Conservation (phyloP, 2,797 vertebrate genomes). For the Gymnothorax javanicus region DNA sequence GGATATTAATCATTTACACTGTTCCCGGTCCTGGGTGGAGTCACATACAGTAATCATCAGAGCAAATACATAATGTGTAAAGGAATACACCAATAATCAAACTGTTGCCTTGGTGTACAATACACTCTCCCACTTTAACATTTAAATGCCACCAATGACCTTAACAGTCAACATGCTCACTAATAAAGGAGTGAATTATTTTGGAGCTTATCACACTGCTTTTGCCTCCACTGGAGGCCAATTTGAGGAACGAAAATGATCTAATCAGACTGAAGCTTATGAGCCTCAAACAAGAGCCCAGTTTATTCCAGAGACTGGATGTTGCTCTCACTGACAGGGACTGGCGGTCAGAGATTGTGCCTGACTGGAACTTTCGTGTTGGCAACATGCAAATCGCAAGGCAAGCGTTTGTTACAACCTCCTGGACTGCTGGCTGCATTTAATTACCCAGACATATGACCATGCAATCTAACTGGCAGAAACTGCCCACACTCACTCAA, state of each 20-base stretch:
- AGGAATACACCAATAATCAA: neutral
- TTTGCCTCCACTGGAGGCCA: neutral
- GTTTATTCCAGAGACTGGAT: neutral
- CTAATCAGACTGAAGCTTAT: neutral
- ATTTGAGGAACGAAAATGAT: neutral
- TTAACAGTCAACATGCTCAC: neutral
- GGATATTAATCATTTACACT: slow-evolving; percentile 8
- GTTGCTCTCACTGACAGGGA: neutral
- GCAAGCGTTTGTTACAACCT: slow-evolving; percentile 46
- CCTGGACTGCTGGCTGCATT: slow-evolving; percentile 28
- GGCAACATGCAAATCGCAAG: slow-evolving; percentile 31
- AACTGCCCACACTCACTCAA: slow-evolving; percentile 26
- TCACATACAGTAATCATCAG: neutral
- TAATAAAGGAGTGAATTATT: neutral
- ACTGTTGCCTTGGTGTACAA: neutral
- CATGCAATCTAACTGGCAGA: slow-evolving; percentile 47
- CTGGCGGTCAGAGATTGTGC: neutral
- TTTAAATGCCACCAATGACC: neutral
- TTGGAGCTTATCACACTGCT: neutral
- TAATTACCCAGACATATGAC: slow-evolving; percentile 43
- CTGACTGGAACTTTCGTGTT: neutral
- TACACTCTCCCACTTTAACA: neutral
- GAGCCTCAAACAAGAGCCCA: neutral
- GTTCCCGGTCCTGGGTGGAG: neutral
- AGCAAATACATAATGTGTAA: neutral